Conservation (phyloP, 2,888 invertebrate genomes). For the Syrista parreyssii region DNA sequence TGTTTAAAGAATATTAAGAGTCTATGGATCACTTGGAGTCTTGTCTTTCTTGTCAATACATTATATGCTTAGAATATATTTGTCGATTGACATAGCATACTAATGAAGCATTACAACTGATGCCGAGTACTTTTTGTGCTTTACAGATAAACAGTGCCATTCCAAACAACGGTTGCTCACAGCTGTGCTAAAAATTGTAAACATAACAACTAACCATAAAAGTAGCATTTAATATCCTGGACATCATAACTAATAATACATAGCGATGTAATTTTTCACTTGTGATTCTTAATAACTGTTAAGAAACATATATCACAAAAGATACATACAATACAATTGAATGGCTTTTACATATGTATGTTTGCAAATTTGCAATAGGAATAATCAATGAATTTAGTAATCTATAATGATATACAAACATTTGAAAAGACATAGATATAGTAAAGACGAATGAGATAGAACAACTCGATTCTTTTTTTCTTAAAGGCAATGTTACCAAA, state of each 20-base stretch:
- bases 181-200: conserved; percentile 48
- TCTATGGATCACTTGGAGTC: neutral
- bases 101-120: neutral
- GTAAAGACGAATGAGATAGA: conserved; percentile 18
- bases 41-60: neutral
- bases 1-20: neutral
- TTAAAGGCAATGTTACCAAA: conserved; percentile 56
- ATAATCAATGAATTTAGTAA: conserved; percentile 1
- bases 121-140: neutral
- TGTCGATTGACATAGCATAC: neutral
- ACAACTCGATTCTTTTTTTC: conserved; percentile 20
- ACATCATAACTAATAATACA: conserved; percentile 27
- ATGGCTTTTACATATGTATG: conserved; percentile 17
- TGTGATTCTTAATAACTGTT: neutral
- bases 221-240: conserved; percentile 33
- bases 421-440: conserved; percentile 32
- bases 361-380: conserved; percentile 17
- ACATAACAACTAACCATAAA: conserved; percentile 33
- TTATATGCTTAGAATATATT: neutral
- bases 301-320: conserved; percentile 19
- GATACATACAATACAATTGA: conserved; percentile 23
- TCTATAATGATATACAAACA: conserved; percentile 19
- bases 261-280: conserved; percentile 25
- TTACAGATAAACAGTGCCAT: conserved; percentile 58
- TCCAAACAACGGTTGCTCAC: conserved; percentile 53